Conservation (phyloP, 2,113 vertebrate genomes). For the Pedionomus torquatus region DNA sequence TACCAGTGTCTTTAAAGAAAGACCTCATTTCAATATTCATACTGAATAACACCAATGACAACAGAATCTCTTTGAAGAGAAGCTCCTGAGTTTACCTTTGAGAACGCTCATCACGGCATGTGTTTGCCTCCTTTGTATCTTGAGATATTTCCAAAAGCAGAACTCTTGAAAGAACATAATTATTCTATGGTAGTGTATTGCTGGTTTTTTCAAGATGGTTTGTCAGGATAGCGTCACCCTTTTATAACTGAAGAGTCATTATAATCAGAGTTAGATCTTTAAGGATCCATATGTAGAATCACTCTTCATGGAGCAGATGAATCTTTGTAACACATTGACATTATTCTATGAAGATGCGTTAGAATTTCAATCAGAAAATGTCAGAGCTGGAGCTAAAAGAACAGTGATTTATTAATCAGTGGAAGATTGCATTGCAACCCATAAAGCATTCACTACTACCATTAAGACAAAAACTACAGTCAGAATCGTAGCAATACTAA, state of each 20-base stretch:
- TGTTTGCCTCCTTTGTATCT: neutral
- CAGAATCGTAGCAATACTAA: neutral
- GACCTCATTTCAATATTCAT: neutral
- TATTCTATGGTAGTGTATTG: neutral
- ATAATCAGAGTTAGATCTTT: neutral
- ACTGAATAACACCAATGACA: neutral
- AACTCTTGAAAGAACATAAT: neutral
- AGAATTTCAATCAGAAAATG: slow-evolving; percentile 27
- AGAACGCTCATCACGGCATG: fast-evolving
- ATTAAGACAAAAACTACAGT: neutral
- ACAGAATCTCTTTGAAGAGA: neutral
- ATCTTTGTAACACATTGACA: neutral
- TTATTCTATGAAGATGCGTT: neutral
- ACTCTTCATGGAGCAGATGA: neutral
- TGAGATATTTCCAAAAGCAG: neutral
- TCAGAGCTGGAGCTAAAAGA: neutral
- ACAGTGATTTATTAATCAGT: neutral
- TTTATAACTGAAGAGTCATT: neutral
- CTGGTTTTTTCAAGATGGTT: neutral
- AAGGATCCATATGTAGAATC: neutral
- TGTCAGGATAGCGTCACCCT: neutral
- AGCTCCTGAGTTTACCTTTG: neutral
- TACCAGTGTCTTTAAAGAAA: neutral
- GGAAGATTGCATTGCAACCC: neutral
- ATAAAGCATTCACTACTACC: neutral